phyloP scores from a whole-genome alignment of 1,140 invertebrate genomes.

The Drosophila serrata region DNA sequence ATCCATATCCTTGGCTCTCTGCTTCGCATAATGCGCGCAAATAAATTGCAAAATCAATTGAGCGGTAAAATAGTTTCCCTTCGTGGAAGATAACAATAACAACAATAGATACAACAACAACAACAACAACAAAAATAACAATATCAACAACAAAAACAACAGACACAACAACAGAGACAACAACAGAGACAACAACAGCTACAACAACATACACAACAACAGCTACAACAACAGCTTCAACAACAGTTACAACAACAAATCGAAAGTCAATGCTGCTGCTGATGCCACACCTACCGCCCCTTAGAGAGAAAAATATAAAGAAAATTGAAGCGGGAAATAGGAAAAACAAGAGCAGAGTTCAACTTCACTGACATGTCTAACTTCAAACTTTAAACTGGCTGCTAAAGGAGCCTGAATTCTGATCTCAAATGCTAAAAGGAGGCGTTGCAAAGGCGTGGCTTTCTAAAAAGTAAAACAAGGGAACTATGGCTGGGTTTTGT shows the following conservation, averaged over 20 bases:
- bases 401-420: background rate
- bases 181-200: constrained; percentile 38
- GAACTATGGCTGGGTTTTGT: background rate
- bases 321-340: constrained; percentile 30
- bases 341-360: constrained; percentile 5
- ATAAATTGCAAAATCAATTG: constrained; percentile 85
- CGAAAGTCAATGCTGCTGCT: constrained; percentile 58
- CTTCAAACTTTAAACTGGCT: constrained; percentile 5
- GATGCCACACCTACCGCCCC: constrained; percentile 3
- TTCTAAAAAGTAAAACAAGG: background rate
- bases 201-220: constrained; percentile 10
- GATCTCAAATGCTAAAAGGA: background rate
- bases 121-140: constrained; percentile 34
- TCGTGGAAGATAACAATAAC: constrained; percentile 40
- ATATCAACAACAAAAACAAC: constrained; percentile 37
- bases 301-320: background rate
- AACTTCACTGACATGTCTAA: constrained; percentile 24
- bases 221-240: no score
- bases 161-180: constrained; percentile 27
- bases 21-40: constrained; percentile 74
- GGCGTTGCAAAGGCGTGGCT: constrained; percentile 11
- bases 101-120: constrained; percentile 5
- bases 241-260: constrained; percentile 38
- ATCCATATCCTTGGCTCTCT: background rate
- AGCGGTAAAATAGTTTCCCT: constrained; percentile 84